Conservation (phyloP, 2,113 vertebrate species). For the Prolemur simus region DNA sequence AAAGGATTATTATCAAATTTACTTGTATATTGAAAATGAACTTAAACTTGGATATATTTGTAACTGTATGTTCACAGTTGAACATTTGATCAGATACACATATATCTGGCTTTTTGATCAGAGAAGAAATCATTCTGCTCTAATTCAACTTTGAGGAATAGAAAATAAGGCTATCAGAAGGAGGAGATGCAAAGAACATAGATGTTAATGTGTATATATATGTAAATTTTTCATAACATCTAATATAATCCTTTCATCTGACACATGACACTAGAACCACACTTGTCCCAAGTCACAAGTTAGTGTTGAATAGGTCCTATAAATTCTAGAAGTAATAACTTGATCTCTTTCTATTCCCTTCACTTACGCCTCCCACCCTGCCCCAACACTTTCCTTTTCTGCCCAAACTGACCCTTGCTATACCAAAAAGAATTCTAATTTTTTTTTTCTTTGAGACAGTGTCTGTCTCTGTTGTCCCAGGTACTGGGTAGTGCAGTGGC, state of each 20-base stretch:
- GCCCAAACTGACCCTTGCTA: not conserved
- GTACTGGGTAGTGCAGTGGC: too few relatives aligned
- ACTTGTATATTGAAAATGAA: conserved; percentile 17
- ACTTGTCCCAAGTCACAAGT: not conserved
- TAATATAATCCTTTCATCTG: not conserved
- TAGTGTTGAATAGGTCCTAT: not conserved
- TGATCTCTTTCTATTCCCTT: not conserved
- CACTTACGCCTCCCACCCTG: not conserved
- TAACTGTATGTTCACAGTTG: not conserved
- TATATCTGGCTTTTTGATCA: not conserved
- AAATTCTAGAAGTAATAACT: not conserved
- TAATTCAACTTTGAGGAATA: conserved; percentile 9
- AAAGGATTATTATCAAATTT: not conserved
- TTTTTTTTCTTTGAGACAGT: too few relatives aligned
- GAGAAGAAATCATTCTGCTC: not conserved
- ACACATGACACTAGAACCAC: not conserved
- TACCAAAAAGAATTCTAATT: not conserved
- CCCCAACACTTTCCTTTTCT: not conserved
- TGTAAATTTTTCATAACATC: not conserved
- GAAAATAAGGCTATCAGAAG: not conserved
- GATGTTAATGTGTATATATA: not conserved
- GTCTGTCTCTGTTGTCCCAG: too few relatives aligned
- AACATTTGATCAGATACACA: not conserved
- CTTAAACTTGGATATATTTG: conserved; percentile 5
- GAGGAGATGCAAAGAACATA: not conserved